A percentile compares a stretch with the other conserved stretches of the same genome.
These are phyloP conservation scores for Hyalella azteca DNA, from an alignment of 2,888 invertebrate species.

Conservation along the genomic window DNA sequence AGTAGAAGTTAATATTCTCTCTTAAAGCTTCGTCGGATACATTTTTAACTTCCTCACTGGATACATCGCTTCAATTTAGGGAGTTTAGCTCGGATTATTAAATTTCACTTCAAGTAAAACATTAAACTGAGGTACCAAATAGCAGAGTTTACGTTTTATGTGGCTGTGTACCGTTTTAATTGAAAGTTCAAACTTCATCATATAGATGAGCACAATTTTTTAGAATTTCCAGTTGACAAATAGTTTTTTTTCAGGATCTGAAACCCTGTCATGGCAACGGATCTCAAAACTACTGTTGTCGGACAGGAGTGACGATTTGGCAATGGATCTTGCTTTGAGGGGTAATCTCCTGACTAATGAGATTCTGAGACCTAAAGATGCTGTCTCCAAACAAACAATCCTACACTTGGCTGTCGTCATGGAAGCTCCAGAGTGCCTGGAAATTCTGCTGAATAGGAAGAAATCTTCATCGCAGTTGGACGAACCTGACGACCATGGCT, in stretches of 20 bases:
- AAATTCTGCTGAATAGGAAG: background rate
- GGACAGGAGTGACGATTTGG: background rate
- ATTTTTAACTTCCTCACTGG: no score
- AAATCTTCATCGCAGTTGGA: background rate
- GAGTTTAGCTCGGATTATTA: no score
- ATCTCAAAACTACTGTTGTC: background rate
- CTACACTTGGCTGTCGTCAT: background rate
- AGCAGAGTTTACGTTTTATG: no score
- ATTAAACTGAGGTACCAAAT: no score
- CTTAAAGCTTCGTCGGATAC: no score
- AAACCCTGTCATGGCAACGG: background rate
- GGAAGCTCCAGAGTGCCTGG: conserved; percentile 1
- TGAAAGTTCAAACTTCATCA: no score
- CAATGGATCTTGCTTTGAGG: background rate
- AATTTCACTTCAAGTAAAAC: no score
- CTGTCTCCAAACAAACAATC: background rate
- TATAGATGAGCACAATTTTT: no score
- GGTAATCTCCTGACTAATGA: background rate
- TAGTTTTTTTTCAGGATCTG: background rate
- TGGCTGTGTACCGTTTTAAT: no score
- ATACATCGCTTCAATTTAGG: no score
- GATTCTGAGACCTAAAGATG: background rate
- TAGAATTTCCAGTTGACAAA: no score
- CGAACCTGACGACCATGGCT: background rate
- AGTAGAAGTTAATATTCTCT: no score